A percentile compares a stretch with the other conserved stretches of the same genome.
Conservation (phyloP, 2,113 vertebrate species). For the Pomatostomus ruficeps region DNA sequence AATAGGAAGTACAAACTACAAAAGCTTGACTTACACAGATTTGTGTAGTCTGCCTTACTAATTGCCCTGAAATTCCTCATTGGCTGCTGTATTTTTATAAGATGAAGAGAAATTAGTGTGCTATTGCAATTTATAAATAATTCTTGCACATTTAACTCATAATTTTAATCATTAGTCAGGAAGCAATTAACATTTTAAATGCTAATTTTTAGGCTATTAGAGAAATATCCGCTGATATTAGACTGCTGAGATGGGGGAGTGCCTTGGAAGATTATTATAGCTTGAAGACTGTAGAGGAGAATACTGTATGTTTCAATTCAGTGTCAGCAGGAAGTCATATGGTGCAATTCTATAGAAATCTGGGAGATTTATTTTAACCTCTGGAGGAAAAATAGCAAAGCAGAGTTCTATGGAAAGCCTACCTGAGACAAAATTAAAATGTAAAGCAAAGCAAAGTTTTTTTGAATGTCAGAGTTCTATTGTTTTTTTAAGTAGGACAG, state of each 20-base stretch:
- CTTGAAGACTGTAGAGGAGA: neutral
- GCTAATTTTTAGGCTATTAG: conserved; percentile 52
- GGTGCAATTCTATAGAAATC: neutral
- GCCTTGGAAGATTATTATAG: neutral
- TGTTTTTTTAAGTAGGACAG: neutral
- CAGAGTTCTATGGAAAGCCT: neutral
- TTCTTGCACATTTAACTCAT: conserved; percentile 42
- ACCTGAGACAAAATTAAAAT: neutral
- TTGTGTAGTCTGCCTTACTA: conserved; percentile 5
- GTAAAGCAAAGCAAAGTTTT: neutral
- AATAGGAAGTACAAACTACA: neutral
- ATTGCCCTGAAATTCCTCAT: conserved; percentile 26
- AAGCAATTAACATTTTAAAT: conserved; percentile 62
- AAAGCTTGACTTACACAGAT: neutral
- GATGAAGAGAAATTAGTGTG: conserved; percentile 24
- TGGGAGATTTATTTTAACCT: neutral
- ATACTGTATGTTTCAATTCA: neutral
- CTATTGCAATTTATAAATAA: conserved; percentile 59
- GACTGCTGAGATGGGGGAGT: neutral
- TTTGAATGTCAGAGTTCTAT: neutral
- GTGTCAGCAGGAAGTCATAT: neutral
- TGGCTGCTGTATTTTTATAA: conserved; percentile 38
- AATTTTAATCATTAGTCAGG: conserved; percentile 50
- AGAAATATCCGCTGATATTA: conserved; percentile 33
- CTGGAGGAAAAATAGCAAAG: neutral